phyloP scores from a whole-genome alignment of 2,888 invertebrate genomes.

The Drosophila multiciliata region DNA sequence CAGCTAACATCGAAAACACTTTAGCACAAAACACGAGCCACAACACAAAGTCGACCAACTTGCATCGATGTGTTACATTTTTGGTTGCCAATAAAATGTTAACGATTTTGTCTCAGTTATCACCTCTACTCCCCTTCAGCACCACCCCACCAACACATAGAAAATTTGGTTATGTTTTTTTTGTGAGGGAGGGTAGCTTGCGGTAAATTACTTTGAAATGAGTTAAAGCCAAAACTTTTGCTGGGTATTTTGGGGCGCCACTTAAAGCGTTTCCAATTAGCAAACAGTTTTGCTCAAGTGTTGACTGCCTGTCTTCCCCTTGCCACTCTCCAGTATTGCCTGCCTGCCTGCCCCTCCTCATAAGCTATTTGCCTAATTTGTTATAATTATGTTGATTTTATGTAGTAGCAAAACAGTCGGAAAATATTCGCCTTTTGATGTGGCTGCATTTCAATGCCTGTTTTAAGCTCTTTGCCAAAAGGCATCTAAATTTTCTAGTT shows the following conservation, averaged over 20 bases:
- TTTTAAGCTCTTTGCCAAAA: conserved; percentile 7
- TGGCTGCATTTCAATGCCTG: conserved; percentile 22
- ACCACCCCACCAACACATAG: neutral
- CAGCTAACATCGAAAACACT: conserved; percentile 72
- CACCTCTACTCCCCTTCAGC: neutral
- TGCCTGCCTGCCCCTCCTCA: neutral
- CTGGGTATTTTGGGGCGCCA: conserved; percentile 36
- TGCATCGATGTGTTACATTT: conserved; percentile 74
- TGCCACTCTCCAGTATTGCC: neutral
- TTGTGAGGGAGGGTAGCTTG: conserved; percentile 33
- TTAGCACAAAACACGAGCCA: conserved; percentile 36
- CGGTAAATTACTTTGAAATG: conserved; percentile 78
- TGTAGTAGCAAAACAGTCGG: conserved; percentile 33
- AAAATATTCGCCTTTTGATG: conserved; percentile 51
- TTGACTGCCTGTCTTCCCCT: conserved; percentile 9
- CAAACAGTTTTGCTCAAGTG: conserved; percentile 45
- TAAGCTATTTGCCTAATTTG: conserved; percentile 70
- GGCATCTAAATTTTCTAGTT: conserved; percentile 9
- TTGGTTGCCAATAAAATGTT: conserved; percentile 78
- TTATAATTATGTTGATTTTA: conserved; percentile 78
- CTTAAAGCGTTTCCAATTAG: conserved; percentile 75
- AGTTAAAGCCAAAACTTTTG: conserved; percentile 56
- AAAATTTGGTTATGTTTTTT: conserved; percentile 27
- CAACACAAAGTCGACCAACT: conserved; percentile 26
- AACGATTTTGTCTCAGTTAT: conserved; percentile 47